A percentile compares a stretch with the other conserved stretches of the same genome.
These are phyloP conservation scores for Radopholus similis DNA, from an alignment of 1,140 invertebrate species.

Conservation along the genomic window DNA sequence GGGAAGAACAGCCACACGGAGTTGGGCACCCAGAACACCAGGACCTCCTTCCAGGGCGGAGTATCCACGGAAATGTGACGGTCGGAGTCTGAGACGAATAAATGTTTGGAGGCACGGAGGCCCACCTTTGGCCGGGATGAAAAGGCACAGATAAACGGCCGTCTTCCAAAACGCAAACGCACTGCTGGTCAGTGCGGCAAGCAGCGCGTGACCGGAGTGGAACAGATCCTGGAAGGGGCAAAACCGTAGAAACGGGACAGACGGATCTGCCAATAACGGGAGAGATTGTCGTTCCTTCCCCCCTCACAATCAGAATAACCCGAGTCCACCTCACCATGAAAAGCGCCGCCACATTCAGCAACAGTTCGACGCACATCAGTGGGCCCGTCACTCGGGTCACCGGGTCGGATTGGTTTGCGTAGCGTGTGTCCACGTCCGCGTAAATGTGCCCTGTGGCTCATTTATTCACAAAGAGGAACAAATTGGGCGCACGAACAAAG, in stretches of 20 bases:
- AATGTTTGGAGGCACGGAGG: background rate
- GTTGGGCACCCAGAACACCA: constrained; percentile 40
- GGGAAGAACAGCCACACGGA: constrained; percentile 47
- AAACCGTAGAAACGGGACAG: background rate
- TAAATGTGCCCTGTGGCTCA: constrained; percentile 51
- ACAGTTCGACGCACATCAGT: constrained; percentile 50
- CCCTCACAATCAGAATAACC: background rate
- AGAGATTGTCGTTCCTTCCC: too few relatives aligned
- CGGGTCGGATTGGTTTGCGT: constrained; percentile 44
- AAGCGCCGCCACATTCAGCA: constrained; percentile 49
- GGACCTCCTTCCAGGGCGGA: constrained; percentile 22
- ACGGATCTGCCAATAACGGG: too few relatives aligned
- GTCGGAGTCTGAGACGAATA: background rate
- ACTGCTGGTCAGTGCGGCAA: constrained; percentile 44
- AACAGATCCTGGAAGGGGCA: constrained; percentile 14
- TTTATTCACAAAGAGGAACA: background rate
- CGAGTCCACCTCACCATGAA: constrained; percentile 18
- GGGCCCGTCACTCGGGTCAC: constrained; percentile 53
- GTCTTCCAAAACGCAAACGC: constrained; percentile 57
- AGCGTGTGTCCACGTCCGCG: constrained; percentile 51
- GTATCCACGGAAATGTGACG: constrained; percentile 21
- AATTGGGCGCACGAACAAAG: constrained; percentile 5
- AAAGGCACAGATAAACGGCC: constrained; percentile 45
- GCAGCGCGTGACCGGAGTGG: constrained; percentile 42
- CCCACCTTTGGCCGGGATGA: constrained; percentile 30